Base-by-base conservation (phyloP, 2,888 invertebrate genomes). In the Cepaea hortensis region DNA sequence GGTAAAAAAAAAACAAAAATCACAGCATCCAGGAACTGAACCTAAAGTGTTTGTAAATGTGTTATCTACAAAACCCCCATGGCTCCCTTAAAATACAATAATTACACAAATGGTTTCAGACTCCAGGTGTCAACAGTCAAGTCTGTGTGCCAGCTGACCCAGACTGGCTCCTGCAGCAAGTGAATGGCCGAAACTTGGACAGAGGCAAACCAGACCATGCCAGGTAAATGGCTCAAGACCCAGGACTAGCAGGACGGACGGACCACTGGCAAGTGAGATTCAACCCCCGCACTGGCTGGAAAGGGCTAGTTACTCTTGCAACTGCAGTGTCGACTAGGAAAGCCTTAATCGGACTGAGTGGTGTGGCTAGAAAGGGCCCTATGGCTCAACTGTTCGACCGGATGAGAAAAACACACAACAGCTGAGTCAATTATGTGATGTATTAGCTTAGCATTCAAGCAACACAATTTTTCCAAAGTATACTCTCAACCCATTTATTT, bases 371-470 rank as follows among this genome's bases (percentile, higher is more conserved):
- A 73, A 72, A 55, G 23, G 82, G 68, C 35, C 55, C 15, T 73
- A 73, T 50, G 73, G 83, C 75, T 83, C 72, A 23, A 83, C 73
- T 75, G 83, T 23, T 83, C 73, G 73, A 83, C 83, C 83, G 55
- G 75, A 83, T 83, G 83, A 83, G 18, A 83, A 72, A 81, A 65
- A 81, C 15, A 83, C 83, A 83, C 83, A 73, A 35, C 72, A 61
- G 55, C n/a, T 50, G n/a, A n/a, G 83, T 83, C 83, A 83, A 50
- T 83, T n/a, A 83, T 23, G 79, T 79, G 62, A 46, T 20, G 62
- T 79, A 82, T 18, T 23, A 23, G n/a, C 50, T 20, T 73, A 73
- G 11, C 50, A 50, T 75, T 50, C 18, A 50, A 18, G 75, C 6
- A 48, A 18, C 6, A 55, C 55, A 55, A 55, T 11, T 55, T 35